Conservation (phyloP, 2,888 invertebrate genomes). For the Xestobium rufovillosum region DNA sequence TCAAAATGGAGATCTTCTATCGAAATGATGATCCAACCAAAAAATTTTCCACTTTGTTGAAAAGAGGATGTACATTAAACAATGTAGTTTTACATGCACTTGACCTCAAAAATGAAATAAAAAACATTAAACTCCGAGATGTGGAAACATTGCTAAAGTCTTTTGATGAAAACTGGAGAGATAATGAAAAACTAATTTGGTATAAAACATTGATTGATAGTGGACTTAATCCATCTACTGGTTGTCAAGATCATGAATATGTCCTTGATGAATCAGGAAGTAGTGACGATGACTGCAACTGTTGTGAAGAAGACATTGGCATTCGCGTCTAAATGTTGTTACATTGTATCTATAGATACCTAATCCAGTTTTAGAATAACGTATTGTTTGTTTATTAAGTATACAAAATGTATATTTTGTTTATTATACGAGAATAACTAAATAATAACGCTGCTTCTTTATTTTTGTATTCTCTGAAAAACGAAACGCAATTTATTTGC, state of each 20-base stretch:
- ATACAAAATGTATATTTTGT: no score
- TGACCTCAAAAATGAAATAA: neutral
- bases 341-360: no score
- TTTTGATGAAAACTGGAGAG: neutral
- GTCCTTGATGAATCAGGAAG: neutral
- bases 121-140: neutral
- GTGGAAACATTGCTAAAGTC: neutral
- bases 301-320: slow-evolving; percentile 1
- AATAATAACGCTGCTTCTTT: no score
- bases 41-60: neutral
- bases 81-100: neutral
- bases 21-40: slow-evolving; percentile 2
- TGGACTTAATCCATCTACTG: no score
- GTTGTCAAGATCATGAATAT: neutral
- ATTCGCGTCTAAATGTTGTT: neutral
- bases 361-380: no score
- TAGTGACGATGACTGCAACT: neutral
- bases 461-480: no score
- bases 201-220: neutral
- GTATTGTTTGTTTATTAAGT: no score
- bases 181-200: slow-evolving; percentile 1
- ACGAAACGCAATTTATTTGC: slow-evolving; percentile 1
- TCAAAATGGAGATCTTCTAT: neutral
- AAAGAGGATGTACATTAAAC: neutral
- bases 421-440: no score